Percentiles rank a stretch among this genome's conserved stretches.
These are phyloP conservation scores for Papilio demoleus DNA, from an alignment of 2,888 invertebrate species.

Conservation along the genomic window DNA sequence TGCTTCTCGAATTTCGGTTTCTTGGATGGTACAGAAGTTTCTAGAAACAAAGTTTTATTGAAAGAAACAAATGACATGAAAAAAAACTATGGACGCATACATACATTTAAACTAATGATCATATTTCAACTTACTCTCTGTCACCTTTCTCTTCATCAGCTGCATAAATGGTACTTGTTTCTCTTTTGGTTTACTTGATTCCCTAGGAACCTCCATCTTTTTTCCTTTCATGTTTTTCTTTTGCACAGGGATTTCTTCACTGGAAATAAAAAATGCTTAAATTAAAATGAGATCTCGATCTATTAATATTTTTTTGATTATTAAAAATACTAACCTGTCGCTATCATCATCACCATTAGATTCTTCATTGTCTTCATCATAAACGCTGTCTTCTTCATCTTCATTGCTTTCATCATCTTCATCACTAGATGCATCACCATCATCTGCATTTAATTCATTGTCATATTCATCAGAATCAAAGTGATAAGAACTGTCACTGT, in stretches of 20 bases:
- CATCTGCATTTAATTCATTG: slow-evolving; percentile 60
- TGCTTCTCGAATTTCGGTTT: slow-evolving; percentile 72
- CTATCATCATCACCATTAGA: slow-evolving; percentile 46
- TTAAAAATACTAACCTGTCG: slow-evolving; percentile 37
- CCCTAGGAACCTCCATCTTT: slow-evolving; percentile 18
- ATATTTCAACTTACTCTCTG: slow-evolving; percentile 42
- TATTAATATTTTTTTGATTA: too few relatives aligned
- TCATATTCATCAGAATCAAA: slow-evolving; percentile 76
- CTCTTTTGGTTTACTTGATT: slow-evolving; percentile 29
- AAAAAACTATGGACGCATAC: neutral
- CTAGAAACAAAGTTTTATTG: slow-evolving; percentile 50
- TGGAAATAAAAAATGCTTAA: slow-evolving; percentile 33
- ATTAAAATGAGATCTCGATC: too few relatives aligned
- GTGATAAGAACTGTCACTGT: slow-evolving; percentile 62
- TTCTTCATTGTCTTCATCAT: slow-evolving; percentile 42
- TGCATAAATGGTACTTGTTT: slow-evolving; percentile 25
- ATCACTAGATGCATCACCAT: slow-evolving; percentile 47
- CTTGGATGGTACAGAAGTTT: slow-evolving; percentile 53
- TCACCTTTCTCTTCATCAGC: slow-evolving; percentile 40
- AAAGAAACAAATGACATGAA: neutral
- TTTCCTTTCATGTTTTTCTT: slow-evolving; percentile 37
- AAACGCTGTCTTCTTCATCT: slow-evolving; percentile 13
- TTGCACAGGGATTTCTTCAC: slow-evolving; percentile 17
- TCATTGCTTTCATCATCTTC: slow-evolving; percentile 39
- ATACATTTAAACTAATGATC: too few relatives aligned